Evolutionary conservation across 2,888 invertebrate species (phyloP).

Genomic region (Nomada fabriciana): DNA sequence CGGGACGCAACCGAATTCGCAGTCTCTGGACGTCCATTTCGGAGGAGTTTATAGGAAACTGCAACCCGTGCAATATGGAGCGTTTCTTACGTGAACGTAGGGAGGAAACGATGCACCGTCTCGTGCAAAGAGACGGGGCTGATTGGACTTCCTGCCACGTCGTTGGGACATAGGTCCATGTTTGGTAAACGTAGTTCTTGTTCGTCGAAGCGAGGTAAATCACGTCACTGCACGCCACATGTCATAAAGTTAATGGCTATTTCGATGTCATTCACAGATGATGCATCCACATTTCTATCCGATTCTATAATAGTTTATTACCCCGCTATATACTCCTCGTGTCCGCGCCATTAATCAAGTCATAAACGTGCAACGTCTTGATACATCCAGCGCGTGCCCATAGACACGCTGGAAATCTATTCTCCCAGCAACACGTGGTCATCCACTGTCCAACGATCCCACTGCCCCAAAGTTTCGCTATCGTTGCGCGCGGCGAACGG

Average conservation of each 20-base stretch:
- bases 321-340: slow-evolving; percentile 1
- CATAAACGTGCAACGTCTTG: slow-evolving; percentile 10
- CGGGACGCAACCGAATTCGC: slow-evolving; percentile 29
- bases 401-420: neutral
- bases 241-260: neutral
- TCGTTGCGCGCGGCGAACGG: neutral
- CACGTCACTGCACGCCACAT: neutral
- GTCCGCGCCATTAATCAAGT: slow-evolving; percentile 12
- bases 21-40: neutral
- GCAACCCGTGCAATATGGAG: slow-evolving; percentile 5
- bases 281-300: neutral
- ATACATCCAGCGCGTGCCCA: slow-evolving; percentile 11
- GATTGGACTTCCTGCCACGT: neutral
- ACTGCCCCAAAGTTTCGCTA: neutral
- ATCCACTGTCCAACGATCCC: neutral
- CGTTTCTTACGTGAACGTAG: neutral
- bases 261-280: neutral
- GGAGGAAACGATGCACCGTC: neutral
- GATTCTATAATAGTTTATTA: slow-evolving; percentile 8
- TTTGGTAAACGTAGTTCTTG: neutral
- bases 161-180: slow-evolving; percentile 3
- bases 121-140: neutral
- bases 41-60: slow-evolving; percentile 38
- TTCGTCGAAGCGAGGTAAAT: neutral
- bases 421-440: neutral